Base-by-base conservation (phyloP, 1,140 invertebrate species). In the Drosophila busckii region DNA sequence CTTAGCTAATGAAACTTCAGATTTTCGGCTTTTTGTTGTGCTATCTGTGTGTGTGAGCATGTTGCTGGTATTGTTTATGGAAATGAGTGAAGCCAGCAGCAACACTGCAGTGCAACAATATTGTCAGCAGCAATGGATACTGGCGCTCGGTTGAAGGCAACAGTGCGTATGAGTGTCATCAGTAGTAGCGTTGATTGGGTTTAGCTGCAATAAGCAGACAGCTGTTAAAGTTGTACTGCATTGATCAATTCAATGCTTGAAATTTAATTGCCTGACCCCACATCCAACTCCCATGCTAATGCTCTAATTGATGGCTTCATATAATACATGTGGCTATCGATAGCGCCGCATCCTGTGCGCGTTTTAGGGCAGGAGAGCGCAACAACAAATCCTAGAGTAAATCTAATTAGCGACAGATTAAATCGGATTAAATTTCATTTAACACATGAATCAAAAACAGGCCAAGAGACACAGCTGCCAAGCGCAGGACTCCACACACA, bases 361-460 rank as follows among this genome's bases (percentile, higher is more conserved):
- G n/a, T n/a, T n/a, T n/a, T n/a, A n/a, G n/a, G n/a, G 34, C 19
- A 9, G 5, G 42, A 48, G 76, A 82, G 70, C 76, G 75, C 76
- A 65, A 70, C 83, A 75, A 70, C 76, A 75, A 83, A 67, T 67
- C 70, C 75, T 70, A 83, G 68, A 83, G 76, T 83, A 82, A 82
- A 82, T 76, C 76, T 83, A 82, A 82, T 82, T 82, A 82, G 75
- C 75, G 75, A 82, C 70, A 82, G 75, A 82, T 82, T 82, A 82
- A 82, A 82, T 82, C 70, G 76, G 75, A 82, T 82, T 82, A 83
- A 82, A 83, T 82, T 82, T 75, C 75, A 82, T 82, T 83, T 82
- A 82, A 83, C 69, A 55, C 75, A 82, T 80, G 75, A 80, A 82
- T 82, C 75, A 80, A 82, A 82, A 55, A 41, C 75, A 70, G 75